Conservation (phyloP, 2,113 vertebrate species). For the Indri indri region DNA sequence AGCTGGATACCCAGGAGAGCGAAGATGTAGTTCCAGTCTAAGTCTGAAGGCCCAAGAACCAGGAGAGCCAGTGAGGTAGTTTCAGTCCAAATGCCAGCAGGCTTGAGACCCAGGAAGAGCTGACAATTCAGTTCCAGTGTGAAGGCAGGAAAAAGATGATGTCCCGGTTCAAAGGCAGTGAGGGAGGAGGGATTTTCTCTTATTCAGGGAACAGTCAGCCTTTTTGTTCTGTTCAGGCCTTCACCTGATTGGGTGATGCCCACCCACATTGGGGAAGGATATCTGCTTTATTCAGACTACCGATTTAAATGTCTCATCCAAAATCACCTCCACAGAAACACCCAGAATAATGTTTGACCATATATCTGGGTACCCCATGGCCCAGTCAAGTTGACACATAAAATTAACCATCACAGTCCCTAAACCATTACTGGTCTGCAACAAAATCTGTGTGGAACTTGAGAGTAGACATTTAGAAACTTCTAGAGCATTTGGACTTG, state of each 20-base stretch:
- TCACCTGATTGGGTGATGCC: background rate
- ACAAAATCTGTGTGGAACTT: background rate
- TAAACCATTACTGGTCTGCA: background rate
- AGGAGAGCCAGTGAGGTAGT: rapidly evolving
- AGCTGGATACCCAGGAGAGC: background rate
- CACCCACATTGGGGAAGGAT: background rate
- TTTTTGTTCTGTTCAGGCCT: background rate
- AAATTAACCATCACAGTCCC: background rate
- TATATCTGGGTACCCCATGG: background rate
- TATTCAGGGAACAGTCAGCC: background rate
- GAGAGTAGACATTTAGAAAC: background rate
- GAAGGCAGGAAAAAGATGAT: background rate
- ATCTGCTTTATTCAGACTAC: background rate
- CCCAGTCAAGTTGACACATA: background rate
- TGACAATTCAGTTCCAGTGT: background rate
- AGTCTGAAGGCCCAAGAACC: background rate
- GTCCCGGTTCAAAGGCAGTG: background rate
- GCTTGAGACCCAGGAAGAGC: background rate
- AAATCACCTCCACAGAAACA: background rate
- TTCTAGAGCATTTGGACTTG: background rate
- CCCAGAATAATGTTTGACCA: background rate
- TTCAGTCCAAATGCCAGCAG: background rate
- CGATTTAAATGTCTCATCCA: background rate
- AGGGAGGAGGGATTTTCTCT: background rate
- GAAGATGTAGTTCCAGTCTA: rapidly evolving